Evolutionary conservation across 2,113 vertebrate species (phyloP).

Genomic region (Pandion haliaetus): DNA sequence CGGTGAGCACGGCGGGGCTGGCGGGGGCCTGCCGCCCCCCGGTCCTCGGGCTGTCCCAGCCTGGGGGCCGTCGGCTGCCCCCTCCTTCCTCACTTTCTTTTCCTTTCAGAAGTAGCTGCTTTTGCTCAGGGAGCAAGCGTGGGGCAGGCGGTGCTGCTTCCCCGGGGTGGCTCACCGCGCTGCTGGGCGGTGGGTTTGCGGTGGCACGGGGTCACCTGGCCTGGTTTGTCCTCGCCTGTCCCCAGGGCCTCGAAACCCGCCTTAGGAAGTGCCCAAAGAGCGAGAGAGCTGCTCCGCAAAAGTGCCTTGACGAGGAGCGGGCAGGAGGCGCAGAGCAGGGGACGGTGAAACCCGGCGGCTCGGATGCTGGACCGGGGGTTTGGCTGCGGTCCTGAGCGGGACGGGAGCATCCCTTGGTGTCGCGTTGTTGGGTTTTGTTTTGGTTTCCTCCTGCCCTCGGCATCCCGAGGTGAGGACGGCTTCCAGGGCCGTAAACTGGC

Average conservation of each 20-base stretch:
- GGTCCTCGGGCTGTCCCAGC: not conserved
- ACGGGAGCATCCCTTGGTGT: not conserved
- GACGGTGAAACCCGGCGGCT: not conserved
- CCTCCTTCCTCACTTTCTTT: conserved; percentile 1
- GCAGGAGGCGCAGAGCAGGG: not conserved
- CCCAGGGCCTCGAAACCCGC: not conserved
- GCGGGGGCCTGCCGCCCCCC: not conserved
- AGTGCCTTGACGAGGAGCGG: conserved; percentile 53
- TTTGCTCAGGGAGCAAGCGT: conserved; percentile 50
- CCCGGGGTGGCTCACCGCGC: not conserved
- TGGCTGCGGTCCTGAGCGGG: not conserved
- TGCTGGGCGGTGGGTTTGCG: not conserved
- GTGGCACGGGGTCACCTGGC: not conserved
- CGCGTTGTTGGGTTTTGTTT: rapidly evolving
- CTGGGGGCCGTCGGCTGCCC: rapidly evolving
- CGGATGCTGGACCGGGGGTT: rapidly evolving
- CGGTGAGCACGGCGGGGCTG: rapidly evolving
- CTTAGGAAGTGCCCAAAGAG: conserved; percentile 42
- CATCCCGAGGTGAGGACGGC: not conserved
- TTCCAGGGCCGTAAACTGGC: not conserved
- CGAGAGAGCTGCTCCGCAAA: conserved; percentile 59
- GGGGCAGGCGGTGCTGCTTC: not conserved
- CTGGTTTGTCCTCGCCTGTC: not conserved
- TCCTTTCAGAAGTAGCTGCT: conserved; percentile 56
- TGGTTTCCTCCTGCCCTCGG: not conserved